Percentiles rank a stretch among this genome's conserved stretches.
These are phyloP conservation scores for Diachasmimorpha longicaudata DNA, from an alignment of 1,140 invertebrate genomes.

Conservation along the genomic window DNA sequence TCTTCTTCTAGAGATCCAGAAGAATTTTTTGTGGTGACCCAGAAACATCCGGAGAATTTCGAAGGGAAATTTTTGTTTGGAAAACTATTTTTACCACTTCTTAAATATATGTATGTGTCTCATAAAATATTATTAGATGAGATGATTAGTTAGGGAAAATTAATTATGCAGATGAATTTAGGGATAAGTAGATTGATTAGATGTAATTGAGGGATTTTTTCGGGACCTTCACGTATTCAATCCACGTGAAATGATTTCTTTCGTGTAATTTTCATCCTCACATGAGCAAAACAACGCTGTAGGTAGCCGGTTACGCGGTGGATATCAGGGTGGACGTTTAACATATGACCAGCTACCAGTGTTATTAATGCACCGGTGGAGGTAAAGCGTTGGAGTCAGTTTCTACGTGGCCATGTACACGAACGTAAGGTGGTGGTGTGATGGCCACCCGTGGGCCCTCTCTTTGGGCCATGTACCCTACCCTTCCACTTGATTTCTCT, in stretches of 20 bases:
- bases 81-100: too few relatives aligned
- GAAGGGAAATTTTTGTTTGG: too few relatives aligned
- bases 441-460: conserved; percentile 52
- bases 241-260: background rate
- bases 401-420: conserved; percentile 44
- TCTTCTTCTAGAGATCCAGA: too few relatives aligned
- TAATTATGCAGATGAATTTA: too few relatives aligned
- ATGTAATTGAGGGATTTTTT: too few relatives aligned
- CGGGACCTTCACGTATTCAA: background rate
- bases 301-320: conserved; percentile 12
- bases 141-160: too few relatives aligned
- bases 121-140: too few relatives aligned
- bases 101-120: too few relatives aligned
- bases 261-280: background rate
- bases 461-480: conserved; percentile 20
- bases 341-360: conserved; percentile 63
- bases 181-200: too few relatives aligned
- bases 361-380: conserved; percentile 59
- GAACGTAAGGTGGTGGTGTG: conserved; percentile 20
- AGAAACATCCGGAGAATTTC: too few relatives aligned
- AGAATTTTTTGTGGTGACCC: too few relatives aligned
- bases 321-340: conserved; percentile 59
- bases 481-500: background rate
- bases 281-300: conserved; percentile 19
- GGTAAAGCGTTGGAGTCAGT: conserved; percentile 47